Base-by-base conservation (phyloP, 2,113 vertebrate species). In the Alligator mississippiensis region DNA sequence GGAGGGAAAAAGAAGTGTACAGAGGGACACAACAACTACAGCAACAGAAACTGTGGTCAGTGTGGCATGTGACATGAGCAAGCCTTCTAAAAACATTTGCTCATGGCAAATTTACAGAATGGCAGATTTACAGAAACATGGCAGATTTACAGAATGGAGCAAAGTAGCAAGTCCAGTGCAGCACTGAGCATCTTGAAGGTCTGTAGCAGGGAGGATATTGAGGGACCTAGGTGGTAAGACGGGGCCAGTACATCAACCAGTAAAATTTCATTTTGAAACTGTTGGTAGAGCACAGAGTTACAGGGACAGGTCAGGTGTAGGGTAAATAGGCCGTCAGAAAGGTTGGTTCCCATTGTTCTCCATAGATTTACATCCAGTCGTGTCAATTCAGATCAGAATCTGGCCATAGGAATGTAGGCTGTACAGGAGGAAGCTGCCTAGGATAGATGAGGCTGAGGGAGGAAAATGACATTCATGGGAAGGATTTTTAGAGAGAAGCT, bases 51-150 rank as follows among this genome's bases (percentile, higher is more conserved):
- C 47, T 47, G 47, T 68, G 30, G n/a, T 9, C 64, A 68, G 30
- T 17, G 18, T 30, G 19, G 64, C 30, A n/a, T 27, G 18, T 18
- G 11, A 12, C 8, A 7, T 13, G 3, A 4, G 7, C 3, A 63
- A 2, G 0, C 2, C 54, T 77, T 95, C 89, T 2, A 1, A n/a
- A 68, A 18, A 13, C 34, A 3, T 24, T 19, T 61, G 1, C 3
- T 34, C 34, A 34, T 47, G 47, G 47, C 47, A 47, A 9, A 47
- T 47, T 47, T 47, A 47, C 47, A 47, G 47, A 47, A 47, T 9
- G 47, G 47, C 47, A 47, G 47, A 47, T 47, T 47, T 47, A 47
- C 47, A 47, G 47, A 47, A 47, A 34, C 34, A 34, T 47, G 47
- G 47, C 47, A 47, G 47, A 47, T 47, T 47, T 47, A 47, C 47